phyloP scores from a whole-genome alignment of 2,797 vertebrate species.

The Gadopsis marmoratus region DNA sequence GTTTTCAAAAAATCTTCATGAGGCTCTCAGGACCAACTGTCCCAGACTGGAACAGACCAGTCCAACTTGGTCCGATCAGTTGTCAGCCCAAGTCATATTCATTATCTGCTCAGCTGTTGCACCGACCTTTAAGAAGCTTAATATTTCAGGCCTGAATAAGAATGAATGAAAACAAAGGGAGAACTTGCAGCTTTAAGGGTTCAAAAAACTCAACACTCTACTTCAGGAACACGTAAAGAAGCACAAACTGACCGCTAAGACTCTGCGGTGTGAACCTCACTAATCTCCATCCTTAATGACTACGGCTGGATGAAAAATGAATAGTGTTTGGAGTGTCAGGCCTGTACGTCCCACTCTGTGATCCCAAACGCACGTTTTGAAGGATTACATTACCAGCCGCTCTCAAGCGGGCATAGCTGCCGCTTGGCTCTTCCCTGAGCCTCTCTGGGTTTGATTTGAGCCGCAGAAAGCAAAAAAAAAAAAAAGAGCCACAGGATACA shows the following conservation, averaged over 20 bases:
- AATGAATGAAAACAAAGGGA: slow-evolving; percentile 11
- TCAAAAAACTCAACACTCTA: not conserved
- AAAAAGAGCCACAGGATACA: slow-evolving; percentile 84
- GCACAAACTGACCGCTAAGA: slow-evolving; percentile 12
- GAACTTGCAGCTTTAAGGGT: not conserved
- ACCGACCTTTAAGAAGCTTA: not conserved
- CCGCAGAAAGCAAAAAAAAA: slow-evolving; percentile 54
- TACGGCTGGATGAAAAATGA: slow-evolving; percentile 34
- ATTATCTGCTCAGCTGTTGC: not conserved
- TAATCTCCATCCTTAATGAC: slow-evolving; percentile 11
- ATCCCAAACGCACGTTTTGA: slow-evolving; percentile 86
- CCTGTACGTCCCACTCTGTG: slow-evolving; percentile 76
- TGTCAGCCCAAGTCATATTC: not conserved
- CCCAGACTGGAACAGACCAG: not conserved
- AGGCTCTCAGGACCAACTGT: too few relatives aligned
- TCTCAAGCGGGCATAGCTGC: slow-evolving; percentile 79
- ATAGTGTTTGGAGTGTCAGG: slow-evolving; percentile 15
- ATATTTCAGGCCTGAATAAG: not conserved
- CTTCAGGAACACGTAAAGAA: slow-evolving; percentile 30
- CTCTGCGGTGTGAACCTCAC: not conserved
- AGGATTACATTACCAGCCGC: slow-evolving; percentile 80
- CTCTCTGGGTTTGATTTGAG: slow-evolving; percentile 88
- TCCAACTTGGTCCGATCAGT: not conserved
- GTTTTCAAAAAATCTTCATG: not conserved
- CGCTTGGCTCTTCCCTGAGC: slow-evolving; percentile 83